Evolutionary conservation across 2,113 vertebrate genomes (phyloP), one percentile per base, ranked within the genome.

Genomic region (Cavia porcellus): DNA sequence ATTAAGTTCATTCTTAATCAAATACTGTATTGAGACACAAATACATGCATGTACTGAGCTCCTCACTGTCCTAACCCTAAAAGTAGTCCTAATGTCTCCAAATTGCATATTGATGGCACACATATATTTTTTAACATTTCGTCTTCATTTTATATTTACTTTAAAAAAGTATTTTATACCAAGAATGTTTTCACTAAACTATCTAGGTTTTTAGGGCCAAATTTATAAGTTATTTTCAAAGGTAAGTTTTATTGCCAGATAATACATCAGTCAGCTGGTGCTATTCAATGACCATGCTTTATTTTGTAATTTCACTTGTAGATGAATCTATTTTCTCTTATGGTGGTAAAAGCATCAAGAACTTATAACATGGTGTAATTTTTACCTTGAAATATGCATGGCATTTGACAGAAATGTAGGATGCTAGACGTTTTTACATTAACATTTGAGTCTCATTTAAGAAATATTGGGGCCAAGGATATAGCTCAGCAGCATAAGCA

Each of bases 351-450:
- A 93, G 90, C 57, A 86, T 11, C 38, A 80, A 55, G 74, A 94
- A 70, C 35, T 70, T 38, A 7, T 20, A 70, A 19, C 97, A 93
- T 85, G 52, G 19, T 81, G 90, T 86, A 57, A 66, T 45, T 86
- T 82, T 89, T 81, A 72, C 77, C 96, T 98, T 98, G 97, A 96
- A 98, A 98, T 96, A 97, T 96, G 96, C 97, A 98, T 97, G 96
- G 96, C 96, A 97, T 96, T 96, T 93, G 95, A 92, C 97, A 96
- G 97, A 98, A 98, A 98, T 97, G 87, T 88, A 98, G 95, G 96
- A 90, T 95, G 96, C 96, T 96, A 92, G 86, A 96, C 97, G 96
- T 94, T 98, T 96, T 98, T 97, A 97, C 96, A 79, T 89, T 98
- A 97, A 97, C 92, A 82, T 61, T 66, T 90, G 93, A 98, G 89